Evolutionary conservation across 2,113 vertebrate species (phyloP), one percentile per base, ranked within the genome.

Genomic region (Syrrhaptes paradoxus): DNA sequence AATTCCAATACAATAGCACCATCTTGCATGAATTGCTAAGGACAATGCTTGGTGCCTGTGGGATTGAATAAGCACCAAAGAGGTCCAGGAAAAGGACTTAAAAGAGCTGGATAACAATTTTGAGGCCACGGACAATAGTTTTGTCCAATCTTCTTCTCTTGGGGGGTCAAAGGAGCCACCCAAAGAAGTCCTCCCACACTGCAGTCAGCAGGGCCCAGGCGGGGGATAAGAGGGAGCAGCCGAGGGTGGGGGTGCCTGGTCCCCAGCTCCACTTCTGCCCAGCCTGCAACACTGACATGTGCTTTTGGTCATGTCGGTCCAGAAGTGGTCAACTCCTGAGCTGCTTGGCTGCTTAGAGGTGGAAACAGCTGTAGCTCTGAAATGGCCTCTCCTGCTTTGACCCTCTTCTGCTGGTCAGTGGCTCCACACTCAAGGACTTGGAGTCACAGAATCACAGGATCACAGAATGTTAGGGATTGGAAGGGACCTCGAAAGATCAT

Each of bases 191-290:
- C 13, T 76, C 9, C 29, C 43, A 71, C 28, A 12, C 66, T 36
- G 4, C 9, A 68, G 15, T n/a, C 34, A 78, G 28, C 19, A 61
- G 34, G 7, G 25, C 10, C 11, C 1, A 2, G 21, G 14, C 17
- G 55, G 17, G 7, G 9, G 17, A 17, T 24, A 48, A 71, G 4
- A 6, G 32, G 7, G 13, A 67, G 5, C 26, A 67, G 18, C 8
- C 16, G 24, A 10, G 15, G 11, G 6, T 11, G 0, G 6, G 11
- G 0, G 2, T 0, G 46, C 4, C 41, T n/a, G 12, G 17, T 13
- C 34, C 14, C 7, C 13, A 59, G 26, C 17, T 78, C 45, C 41
- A 45, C 21, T 65, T n/a, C 20, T 77, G 26, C 3, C 11, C 17
- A 2, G 0, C 4, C 62, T 65, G 19, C 21, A 86, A 18, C 62